Evolutionary conservation across 2,797 vertebrate genomes (phyloP), one percentile per base, ranked within the genome.

Genomic region (Diplodus puntazzo): DNA sequence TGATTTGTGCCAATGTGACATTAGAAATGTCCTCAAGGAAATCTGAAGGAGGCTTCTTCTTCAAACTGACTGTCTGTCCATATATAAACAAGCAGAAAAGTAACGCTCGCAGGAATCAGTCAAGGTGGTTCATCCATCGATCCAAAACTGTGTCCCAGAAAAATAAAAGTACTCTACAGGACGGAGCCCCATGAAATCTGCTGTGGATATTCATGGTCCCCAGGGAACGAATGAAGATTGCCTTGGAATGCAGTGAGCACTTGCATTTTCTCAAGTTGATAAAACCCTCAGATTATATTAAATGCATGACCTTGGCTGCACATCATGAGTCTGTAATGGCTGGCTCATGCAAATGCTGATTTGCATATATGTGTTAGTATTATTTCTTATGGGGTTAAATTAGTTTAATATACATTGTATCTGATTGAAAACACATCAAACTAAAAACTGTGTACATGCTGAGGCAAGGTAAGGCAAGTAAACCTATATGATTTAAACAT

Each of bases 1-100:
- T 69, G 53, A 62, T 49, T 63, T 23, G 23, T 42, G 66, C 68
- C 52, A 57, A n/a, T 57, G 77, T 65, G 73, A 84, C 48, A 55
- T 43, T 34, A 75, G 50, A 62, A 62, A 65, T n/a, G 20, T 66
- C 80, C 61, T 43, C 18, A 18, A 70, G 66, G 30, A 12, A 49
- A 48, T 42, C 50, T 55, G 69, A 30, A 63, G 49, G 68, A 57
- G 52, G 20, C 4, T 2, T 10, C 25, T n/a, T 46, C 50, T 25
- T 63, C 43, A 46, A 57, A 13, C 58, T 52, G 58, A 49, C 34
- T 30, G 16, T 77, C 7, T 30, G 30, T 72, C 57, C n/a, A 48
- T 17, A 49, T 23, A 16, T 52, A 74, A 64, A 66, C 39, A 49
- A 55, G 39, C 18, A 34, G 25, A 61, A 23, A 23, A 16, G 3